A percentile compares a stretch with the other conserved stretches of the same genome.
phyloP scores from a whole-genome alignment of 2,888 invertebrate genomes.

The Pyralis farinalis region DNA sequence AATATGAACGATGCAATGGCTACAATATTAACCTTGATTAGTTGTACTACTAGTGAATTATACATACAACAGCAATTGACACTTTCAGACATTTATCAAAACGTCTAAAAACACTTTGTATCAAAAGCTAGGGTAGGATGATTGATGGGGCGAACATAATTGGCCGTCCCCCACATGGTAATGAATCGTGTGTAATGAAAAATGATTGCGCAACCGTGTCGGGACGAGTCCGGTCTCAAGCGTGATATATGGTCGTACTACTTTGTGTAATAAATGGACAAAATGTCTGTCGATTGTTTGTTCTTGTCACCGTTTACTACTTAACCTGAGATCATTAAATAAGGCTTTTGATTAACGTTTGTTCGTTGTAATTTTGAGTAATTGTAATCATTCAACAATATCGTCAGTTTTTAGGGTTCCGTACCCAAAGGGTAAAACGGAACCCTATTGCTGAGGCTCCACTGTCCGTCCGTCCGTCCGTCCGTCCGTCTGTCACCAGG shows the following conservation, averaged over 20 bases:
- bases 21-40: no score
- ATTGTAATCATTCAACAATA: no score
- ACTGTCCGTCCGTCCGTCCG: no score
- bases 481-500: no score
- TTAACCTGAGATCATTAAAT: neutral
- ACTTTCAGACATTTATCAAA: neutral
- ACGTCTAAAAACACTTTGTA: constrained; percentile 44
- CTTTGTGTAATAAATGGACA: constrained; percentile 43
- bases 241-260: constrained; percentile 55
- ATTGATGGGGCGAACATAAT: constrained; percentile 72
- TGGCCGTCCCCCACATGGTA: constrained; percentile 68
- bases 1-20: no score
- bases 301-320: constrained; percentile 4
- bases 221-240: constrained; percentile 34
- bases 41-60: no score
- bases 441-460: no score
- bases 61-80: constrained; percentile 5
- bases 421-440: no score
- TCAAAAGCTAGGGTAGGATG: constrained; percentile 62
- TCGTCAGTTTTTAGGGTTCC: no score
- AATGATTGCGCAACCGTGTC: constrained; percentile 59
- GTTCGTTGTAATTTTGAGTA: no score
- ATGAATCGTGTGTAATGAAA: constrained; percentile 77
- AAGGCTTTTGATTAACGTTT: neutral
- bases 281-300: constrained; percentile 41